Evolutionary conservation across 2,113 vertebrate genomes (phyloP).

Genomic region (Aleadryas rufinucha): DNA sequence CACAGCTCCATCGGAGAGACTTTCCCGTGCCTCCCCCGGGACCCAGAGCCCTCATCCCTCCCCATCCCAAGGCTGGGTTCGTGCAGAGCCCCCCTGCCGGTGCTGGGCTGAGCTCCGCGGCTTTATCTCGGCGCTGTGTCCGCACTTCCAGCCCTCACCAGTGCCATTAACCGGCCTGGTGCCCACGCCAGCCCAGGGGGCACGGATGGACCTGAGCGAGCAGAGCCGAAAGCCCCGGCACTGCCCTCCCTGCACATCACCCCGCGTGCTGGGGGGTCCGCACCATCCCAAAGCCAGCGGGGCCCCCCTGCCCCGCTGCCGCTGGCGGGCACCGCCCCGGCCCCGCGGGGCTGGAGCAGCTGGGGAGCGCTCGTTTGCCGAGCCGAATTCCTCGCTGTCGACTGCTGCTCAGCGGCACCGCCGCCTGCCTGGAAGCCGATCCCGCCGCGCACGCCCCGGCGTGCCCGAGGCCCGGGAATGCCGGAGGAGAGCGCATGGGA

Average conservation of each 20-base stretch:
- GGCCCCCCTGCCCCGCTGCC: accelerated
- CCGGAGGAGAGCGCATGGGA: neutral
- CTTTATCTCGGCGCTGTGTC: neutral
- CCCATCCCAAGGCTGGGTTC: neutral
- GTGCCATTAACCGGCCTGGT: accelerated
- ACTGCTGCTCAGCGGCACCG: neutral
- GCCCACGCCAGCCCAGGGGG: accelerated
- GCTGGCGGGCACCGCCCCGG: neutral
- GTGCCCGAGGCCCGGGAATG: neutral
- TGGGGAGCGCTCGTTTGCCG: neutral
- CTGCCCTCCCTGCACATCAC: accelerated
- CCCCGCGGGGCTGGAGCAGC: neutral
- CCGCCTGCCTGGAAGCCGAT: neutral
- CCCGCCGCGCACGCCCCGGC: accelerated
- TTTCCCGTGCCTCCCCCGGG: neutral
- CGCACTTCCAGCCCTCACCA: neutral
- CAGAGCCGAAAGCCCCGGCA: neutral
- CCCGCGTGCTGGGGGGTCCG: accelerated
- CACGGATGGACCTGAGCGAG: neutral
- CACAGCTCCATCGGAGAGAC: neutral
- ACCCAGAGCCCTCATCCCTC: neutral
- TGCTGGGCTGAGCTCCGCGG: neutral
- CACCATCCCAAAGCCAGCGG: neutral
- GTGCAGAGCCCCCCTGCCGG: accelerated
- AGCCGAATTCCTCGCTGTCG: neutral